phyloP scores from a whole-genome alignment of 1,140 invertebrate genomes.

The Eupeodes corollae region DNA sequence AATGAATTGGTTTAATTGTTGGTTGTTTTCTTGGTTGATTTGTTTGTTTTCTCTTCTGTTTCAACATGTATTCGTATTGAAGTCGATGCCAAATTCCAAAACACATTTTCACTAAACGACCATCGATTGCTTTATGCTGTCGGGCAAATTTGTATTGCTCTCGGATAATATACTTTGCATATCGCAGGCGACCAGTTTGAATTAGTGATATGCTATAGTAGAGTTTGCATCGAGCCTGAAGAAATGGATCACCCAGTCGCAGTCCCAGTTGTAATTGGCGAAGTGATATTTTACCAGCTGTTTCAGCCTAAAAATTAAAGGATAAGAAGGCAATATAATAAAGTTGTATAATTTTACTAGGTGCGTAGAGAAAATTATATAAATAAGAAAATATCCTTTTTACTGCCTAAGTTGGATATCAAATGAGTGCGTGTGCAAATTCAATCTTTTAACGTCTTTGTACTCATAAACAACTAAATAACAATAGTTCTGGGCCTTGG shows the following conservation, averaged over 20 bases:
- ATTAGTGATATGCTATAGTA: slow-evolving; percentile 80
- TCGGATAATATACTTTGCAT: slow-evolving; percentile 54
- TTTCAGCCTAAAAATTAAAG: slow-evolving; percentile 54
- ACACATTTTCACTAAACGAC: slow-evolving; percentile 63
- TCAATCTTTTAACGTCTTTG: too few relatives aligned
- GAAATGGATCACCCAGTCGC: slow-evolving; percentile 64
- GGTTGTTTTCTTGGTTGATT: background rate
- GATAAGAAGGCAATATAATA: slow-evolving; percentile 8
- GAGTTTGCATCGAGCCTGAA: slow-evolving; percentile 67
- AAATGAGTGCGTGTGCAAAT: too few relatives aligned
- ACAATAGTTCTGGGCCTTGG: too few relatives aligned
- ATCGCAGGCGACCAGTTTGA: slow-evolving; percentile 57
- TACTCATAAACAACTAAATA: too few relatives aligned
- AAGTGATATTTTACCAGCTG: slow-evolving; percentile 76
- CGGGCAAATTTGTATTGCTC: slow-evolving; percentile 48
- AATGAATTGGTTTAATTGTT: background rate
- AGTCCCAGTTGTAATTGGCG: slow-evolving; percentile 70
- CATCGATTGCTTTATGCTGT: slow-evolving; percentile 39
- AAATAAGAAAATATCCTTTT: background rate
- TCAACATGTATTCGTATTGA: slow-evolving; percentile 44
- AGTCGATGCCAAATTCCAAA: slow-evolving; percentile 72
- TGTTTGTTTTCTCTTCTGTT: slow-evolving; percentile 1
- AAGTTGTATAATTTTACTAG: too few relatives aligned
- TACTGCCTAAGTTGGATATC: too few relatives aligned
- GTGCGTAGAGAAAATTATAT: background rate